Evolutionary conservation across 1,140 invertebrate genomes (phyloP), one percentile per base, ranked within the genome.

Genomic region (Brachystomella parvula): DNA sequence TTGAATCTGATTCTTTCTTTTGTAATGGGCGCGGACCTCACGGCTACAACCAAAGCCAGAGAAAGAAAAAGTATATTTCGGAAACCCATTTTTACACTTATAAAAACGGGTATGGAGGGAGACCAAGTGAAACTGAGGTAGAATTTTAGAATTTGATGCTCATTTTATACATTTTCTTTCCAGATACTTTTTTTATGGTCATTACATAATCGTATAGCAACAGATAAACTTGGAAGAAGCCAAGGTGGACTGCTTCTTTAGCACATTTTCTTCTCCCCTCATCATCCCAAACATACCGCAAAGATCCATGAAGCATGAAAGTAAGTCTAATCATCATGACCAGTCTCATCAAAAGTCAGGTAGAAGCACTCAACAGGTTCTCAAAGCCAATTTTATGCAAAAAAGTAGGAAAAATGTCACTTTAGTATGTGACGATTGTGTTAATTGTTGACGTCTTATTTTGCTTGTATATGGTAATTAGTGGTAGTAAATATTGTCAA

Each of bases 181-280:
- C 6, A 39, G 35, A 9, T 9, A 9, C 39, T 53, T 53, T 53
- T 15, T 53, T 53, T 26, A 53, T 53, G 6, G 24, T 19, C 3
- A 26, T 53, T 53, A 26, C 49, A 53, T 53, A 53, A 53, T 53
- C 9, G 49, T 53, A 26, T 53, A 19, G 49, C 15, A 53, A 39
- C 35, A 39, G 35, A 19, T 19, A 6, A 39, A 39, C 35, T 39
- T 39, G 49, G 21, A 53, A 53, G 21, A 53, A 53, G 6, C 49
- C 49, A 53, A 53, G 49, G 49, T 53, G 49, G 49, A 53, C 49
- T 53, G 12, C 49, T 53, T n/a, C n/a, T n/a, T n/a, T n/a, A n/a
- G n/a, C n/a, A n/a, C n/a, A n/a, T n/a, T n/a, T n/a, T n/a, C n/a
- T n/a, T n/a, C n/a, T n/a, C n/a, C n/a, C n/a, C n/a, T n/a, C n/a